phyloP scores from a whole-genome alignment of 2,797 vertebrate species.

The Thunnus albacares region DNA sequence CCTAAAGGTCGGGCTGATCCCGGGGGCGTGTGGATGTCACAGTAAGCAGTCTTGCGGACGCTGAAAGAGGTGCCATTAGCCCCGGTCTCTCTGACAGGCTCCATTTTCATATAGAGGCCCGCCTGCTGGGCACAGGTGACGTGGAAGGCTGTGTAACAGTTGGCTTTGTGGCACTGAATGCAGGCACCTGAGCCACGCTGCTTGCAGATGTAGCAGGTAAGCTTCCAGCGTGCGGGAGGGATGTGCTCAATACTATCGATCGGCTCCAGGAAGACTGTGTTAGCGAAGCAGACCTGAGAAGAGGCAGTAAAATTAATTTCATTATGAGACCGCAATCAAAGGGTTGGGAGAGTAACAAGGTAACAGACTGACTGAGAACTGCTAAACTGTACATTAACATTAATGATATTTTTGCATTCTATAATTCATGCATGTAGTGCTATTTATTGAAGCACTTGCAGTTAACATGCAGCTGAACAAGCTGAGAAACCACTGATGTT shows the following conservation, averaged over 20 bases:
- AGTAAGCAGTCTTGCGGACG: slow-evolving; percentile 98
- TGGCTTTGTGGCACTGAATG: slow-evolving; percentile 99
- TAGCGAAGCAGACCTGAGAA: slow-evolving; percentile 95
- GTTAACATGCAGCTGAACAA: neutral
- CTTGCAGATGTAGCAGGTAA: slow-evolving; percentile 99
- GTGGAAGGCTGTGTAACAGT: slow-evolving; percentile 99
- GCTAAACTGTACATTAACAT: neutral
- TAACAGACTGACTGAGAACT: neutral
- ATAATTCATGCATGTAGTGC: neutral
- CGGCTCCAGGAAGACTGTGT: slow-evolving; percentile 99
- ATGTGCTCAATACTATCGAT: slow-evolving; percentile 99
- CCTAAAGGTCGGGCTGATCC: slow-evolving; percentile 91
- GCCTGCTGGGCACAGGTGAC: slow-evolving; percentile 99
- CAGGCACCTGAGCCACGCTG: slow-evolving; percentile 98
- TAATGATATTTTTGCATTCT: neutral
- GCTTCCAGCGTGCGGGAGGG: slow-evolving; percentile 97
- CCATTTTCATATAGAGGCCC: slow-evolving; percentile 99
- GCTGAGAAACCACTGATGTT: neutral
- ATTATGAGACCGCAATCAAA: neutral
- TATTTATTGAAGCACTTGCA: neutral
- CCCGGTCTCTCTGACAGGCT: slow-evolving; percentile 96
- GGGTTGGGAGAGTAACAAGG: neutral
- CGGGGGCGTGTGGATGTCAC: slow-evolving; percentile 97
- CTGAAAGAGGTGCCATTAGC: slow-evolving; percentile 98
- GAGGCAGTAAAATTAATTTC: slow-evolving; percentile 12